Evolutionary conservation across 2,113 vertebrate genomes (phyloP).

Genomic region (Leuciscus idus): DNA sequence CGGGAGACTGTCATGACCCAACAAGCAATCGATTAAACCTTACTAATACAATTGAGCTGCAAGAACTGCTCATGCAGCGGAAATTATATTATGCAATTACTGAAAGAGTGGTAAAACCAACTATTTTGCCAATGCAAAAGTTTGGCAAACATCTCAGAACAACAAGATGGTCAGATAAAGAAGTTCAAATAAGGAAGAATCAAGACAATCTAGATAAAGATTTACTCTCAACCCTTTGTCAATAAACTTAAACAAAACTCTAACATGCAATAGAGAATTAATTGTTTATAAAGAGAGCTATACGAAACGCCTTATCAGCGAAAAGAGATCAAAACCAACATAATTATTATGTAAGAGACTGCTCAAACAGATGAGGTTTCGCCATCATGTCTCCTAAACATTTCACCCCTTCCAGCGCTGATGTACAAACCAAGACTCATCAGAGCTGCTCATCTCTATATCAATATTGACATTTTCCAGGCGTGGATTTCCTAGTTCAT

Average conservation of each 20-base stretch:
- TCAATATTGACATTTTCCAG: conserved; percentile 14
- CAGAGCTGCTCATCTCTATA: background rate
- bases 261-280: background rate
- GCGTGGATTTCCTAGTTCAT: background rate
- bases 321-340: conserved; percentile 26
- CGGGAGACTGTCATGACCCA: conserved; percentile 3
- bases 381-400: conserved; percentile 22
- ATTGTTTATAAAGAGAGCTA: background rate
- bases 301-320: conserved; percentile 7
- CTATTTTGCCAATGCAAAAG: background rate
- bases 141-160: background rate
- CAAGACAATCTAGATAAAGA: background rate
- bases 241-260: background rate
- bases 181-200: background rate
- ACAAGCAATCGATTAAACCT: conserved; percentile 28
- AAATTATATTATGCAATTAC: background rate
- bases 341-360: conserved; percentile 59
- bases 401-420: background rate
- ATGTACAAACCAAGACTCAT: conserved; percentile 2
- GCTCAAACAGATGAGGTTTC: conserved; percentile 35
- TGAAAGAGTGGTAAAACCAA: background rate
- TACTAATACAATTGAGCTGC: conserved; percentile 45
- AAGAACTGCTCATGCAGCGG: conserved; percentile 32
- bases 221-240: conserved; percentile 1
- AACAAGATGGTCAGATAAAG: background rate